phyloP scores from a whole-genome alignment of 2,797 vertebrate genomes.

The Malurus splendens region DNA sequence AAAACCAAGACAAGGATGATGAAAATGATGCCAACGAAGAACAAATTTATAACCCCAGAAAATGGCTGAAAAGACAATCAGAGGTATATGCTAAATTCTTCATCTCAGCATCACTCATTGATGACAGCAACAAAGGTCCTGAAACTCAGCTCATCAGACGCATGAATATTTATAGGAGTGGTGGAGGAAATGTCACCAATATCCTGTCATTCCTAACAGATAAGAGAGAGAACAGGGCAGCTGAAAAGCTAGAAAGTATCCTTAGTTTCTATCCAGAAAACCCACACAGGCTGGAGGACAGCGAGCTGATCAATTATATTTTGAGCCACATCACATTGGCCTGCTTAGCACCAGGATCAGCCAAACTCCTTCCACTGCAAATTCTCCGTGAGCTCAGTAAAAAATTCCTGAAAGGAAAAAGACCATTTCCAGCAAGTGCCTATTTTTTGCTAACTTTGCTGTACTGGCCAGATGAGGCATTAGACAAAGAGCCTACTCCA shows the following conservation, averaged over 20 bases:
- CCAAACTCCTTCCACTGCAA: constrained; percentile 51
- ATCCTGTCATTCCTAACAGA: constrained; percentile 75
- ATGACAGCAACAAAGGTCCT: neutral
- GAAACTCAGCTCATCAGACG: constrained; percentile 64
- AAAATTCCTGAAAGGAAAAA: constrained; percentile 64
- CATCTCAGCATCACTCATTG: neutral
- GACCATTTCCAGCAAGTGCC: constrained; percentile 64
- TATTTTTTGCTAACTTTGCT: constrained; percentile 77
- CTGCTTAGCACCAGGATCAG: constrained; percentile 62
- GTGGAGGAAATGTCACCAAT: constrained; percentile 77
- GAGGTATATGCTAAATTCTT: constrained; percentile 74
- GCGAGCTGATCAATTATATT: constrained; percentile 73
- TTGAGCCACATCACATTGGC: constrained; percentile 72
- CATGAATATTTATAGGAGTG: constrained; percentile 72
- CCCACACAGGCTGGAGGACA: constrained; percentile 62
- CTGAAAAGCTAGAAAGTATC: constrained; percentile 63
- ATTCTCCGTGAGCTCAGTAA: constrained; percentile 67
- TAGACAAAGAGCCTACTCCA: constrained; percentile 59
- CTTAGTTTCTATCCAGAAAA: constrained; percentile 71
- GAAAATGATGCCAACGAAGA: constrained; percentile 63
- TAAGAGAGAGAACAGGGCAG: constrained; percentile 45
- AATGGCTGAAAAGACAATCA: constrained; percentile 73
- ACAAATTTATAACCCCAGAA: constrained; percentile 68
- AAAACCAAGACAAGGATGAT: constrained; percentile 56
- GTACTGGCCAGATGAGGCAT: constrained; percentile 80